These are phyloP conservation scores for Loris lydekkerianus DNA, from an alignment of 2,797 vertebrate species.

Conservation along the genomic window DNA sequence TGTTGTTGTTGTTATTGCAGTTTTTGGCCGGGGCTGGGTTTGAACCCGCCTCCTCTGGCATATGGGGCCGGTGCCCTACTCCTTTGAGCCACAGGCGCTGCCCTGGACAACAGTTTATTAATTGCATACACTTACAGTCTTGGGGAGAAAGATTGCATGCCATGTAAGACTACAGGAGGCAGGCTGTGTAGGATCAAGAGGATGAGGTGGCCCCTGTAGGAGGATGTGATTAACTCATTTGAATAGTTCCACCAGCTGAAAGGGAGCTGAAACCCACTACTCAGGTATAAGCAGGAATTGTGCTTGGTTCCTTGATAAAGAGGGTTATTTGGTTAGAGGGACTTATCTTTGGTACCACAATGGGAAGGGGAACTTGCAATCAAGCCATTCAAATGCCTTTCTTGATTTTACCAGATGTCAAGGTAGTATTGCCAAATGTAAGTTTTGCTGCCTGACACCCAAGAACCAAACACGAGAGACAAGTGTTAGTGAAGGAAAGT, in stretches of 20 bases:
- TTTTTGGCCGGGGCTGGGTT: no score
- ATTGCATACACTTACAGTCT: neutral
- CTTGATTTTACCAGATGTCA: slow-evolving; percentile 9
- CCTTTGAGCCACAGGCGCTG: no score
- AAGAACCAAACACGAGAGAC: neutral
- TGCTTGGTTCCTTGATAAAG: neutral
- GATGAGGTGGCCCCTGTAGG: neutral
- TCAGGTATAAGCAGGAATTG: neutral
- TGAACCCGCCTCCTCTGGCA: no score
- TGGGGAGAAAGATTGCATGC: neutral
- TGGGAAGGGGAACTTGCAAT: neutral
- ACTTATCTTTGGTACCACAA: neutral
- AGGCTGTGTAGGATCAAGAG: neutral
- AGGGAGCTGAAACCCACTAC: neutral
- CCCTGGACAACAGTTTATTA: neutral
- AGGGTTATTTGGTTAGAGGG: neutral
- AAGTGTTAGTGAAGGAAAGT: neutral
- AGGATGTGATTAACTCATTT: neutral
- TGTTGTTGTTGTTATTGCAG: no score
- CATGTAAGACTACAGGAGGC: neutral
- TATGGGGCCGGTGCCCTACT: no score
- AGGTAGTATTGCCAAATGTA: neutral
- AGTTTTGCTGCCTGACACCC: neutral
- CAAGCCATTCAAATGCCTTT: neutral
- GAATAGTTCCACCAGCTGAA: neutral